These are phyloP conservation scores for Corythoichthys haematopterus DNA, from an alignment of 2,113 vertebrate genomes.

Conservation along the genomic window DNA sequence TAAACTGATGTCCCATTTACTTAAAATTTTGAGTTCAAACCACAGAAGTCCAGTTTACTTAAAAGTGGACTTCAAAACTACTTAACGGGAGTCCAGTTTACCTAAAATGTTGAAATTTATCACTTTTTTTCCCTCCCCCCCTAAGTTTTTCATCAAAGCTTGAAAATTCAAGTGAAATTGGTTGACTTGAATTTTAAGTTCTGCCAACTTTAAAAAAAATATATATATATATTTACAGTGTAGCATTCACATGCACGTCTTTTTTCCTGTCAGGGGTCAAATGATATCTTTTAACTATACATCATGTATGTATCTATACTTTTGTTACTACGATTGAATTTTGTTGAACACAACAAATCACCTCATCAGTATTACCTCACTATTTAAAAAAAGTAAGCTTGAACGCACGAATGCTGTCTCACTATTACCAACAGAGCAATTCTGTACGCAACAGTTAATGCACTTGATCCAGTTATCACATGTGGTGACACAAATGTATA, in stretches of 20 bases:
- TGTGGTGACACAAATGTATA: background rate
- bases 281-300: constrained; percentile 21
- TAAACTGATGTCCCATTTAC: too few species aligned
- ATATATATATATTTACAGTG: too few species aligned
- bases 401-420: constrained; percentile 24
- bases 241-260: constrained; percentile 17
- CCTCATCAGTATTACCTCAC: constrained; percentile 73
- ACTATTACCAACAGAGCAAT: constrained; percentile 48
- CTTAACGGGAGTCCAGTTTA: too few species aligned
- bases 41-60: too few species aligned
- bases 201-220: too few species aligned
- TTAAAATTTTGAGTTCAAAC: too few species aligned
- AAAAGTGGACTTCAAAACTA: too few species aligned
- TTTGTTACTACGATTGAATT: constrained; percentile 6
- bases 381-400: constrained; percentile 45
- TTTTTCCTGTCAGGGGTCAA: constrained; percentile 26
- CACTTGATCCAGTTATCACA: constrained; percentile 32
- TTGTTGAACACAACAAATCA: constrained; percentile 61
- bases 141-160: too few species aligned
- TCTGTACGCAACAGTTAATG: constrained; percentile 30
- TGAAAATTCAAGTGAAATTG: too few species aligned
- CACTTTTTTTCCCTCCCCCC: too few species aligned
- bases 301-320: constrained; percentile 19
- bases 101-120: too few species aligned
- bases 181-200: too few species aligned